A percentile compares a stretch with the other conserved stretches of the same genome.
phyloP scores from a whole-genome alignment of 2,888 invertebrate genomes.

The Pheosia tremula region DNA sequence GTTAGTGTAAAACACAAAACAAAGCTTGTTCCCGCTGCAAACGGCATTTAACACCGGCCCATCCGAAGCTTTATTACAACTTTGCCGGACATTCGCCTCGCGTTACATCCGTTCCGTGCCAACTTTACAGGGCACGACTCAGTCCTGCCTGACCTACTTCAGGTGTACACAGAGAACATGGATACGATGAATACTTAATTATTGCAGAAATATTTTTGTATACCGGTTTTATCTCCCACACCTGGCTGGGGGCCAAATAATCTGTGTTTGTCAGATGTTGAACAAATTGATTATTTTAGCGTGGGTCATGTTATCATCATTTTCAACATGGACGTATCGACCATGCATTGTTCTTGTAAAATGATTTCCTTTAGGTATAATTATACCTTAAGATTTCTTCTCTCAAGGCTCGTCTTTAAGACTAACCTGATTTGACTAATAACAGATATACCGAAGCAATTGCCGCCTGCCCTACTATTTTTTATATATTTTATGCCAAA shows the following conservation, averaged over 20 bases:
- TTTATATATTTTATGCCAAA: too few species aligned
- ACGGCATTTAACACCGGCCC: constrained; percentile 37
- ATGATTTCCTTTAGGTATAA: too few species aligned
- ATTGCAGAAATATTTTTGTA: constrained; percentile 26
- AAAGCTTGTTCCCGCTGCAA: constrained; percentile 36
- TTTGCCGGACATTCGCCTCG: constrained; percentile 46
- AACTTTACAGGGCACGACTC: constrained; percentile 45
- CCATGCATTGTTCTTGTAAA: too few species aligned
- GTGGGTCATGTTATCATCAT: not conserved
- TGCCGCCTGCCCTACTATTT: too few species aligned
- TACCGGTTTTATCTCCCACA: not conserved
- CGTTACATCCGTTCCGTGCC: constrained; percentile 44
- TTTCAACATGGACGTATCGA: too few species aligned
- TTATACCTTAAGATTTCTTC: too few species aligned
- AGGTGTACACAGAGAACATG: constrained; percentile 10
- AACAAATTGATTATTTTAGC: not conserved
- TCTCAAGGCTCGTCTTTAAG: too few species aligned
- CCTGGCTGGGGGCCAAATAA: not conserved
- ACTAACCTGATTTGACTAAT: too few species aligned
- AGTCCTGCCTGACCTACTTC: constrained; percentile 48
- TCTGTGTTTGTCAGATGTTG: not conserved
- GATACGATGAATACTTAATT: constrained; percentile 27
- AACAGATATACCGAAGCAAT: too few species aligned
- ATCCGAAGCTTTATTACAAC: constrained; percentile 40
- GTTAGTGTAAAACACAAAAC: not conserved